Base-by-base conservation (phyloP, 35 echinoderm and acorn worm species). In the Ophioderma brevispina region DNA sequence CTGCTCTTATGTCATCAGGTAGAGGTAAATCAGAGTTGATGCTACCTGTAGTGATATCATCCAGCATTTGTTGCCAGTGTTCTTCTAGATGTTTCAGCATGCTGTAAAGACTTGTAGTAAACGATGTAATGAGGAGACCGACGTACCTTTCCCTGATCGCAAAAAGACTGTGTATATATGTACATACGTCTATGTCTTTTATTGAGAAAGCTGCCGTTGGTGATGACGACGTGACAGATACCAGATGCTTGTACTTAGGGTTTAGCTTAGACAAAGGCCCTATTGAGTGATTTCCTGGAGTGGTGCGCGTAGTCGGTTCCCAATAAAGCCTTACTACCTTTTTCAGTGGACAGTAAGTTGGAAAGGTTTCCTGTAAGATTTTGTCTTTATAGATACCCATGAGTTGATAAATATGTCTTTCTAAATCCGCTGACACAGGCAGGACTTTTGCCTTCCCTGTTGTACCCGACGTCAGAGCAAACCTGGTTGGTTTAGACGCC, bases 401-500 rank as follows among this genome's bases (percentile, higher is more conserved):
- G 1, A 40, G 1, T 17, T 80, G 2, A n/a, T 80, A 36, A 1
- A 40, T 34, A 35, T 80, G 38, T 40, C 17, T 70, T 70, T 70
- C 59, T 25, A 70, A 70, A 15, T 70, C 59, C 23, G 59, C 10
- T 13, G 59, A 70, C 23, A 70, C 59, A 3, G 59, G 59, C 2
- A 70, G 59, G 4, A 70, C 28, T 70, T 91, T 91, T 13, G 78
- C 80, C 4, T 87, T 86, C 8, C 91, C 94, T 0, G 86, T 86
- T 14, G 91, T 96, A 35, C 91, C 94, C 13, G 87, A 92, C 0
- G 87, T 96, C 23, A 96, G 25, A 35, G 76, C 40, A 78, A 92
- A 81, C 2, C 87, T 64, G 2, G 31, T 87, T 15, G 80, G 38
- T 32, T 36, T 80, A 18, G 89, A 76, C 1, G 80, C 75, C 17